Conservation (phyloP, 2,113 vertebrate genomes). For the Nymphicus hollandicus region DNA sequence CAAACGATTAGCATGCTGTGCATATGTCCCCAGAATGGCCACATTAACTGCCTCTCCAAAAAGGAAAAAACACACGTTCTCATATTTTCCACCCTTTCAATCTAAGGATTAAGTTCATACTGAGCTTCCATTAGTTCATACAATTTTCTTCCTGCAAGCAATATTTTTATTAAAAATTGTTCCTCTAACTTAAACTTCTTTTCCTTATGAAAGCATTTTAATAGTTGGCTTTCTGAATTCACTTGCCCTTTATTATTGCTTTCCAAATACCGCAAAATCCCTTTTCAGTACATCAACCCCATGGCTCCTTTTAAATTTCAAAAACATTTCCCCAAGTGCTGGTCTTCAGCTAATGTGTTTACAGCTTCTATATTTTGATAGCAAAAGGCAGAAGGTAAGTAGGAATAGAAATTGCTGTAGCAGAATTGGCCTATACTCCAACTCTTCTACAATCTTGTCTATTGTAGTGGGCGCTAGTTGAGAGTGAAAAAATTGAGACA, state of each 20-base stretch:
- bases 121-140: neutral
- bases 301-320: neutral
- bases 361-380: neutral
- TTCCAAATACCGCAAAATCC: neutral
- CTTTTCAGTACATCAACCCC: neutral
- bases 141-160: neutral
- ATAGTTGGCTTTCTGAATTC: neutral
- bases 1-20: neutral
- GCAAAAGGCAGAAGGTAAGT: neutral
- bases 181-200: neutral
- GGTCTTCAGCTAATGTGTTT: neutral
- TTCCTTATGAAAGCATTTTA: neutral
- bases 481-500: neutral
- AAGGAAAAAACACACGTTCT: neutral
- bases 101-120: neutral
- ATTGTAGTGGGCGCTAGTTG: neutral
- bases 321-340: neutral
- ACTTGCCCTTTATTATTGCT: neutral
- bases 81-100: neutral
- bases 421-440: neutral
- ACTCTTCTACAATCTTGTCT: neutral
- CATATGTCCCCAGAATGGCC: neutral
- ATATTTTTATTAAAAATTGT: constrained; percentile 2
- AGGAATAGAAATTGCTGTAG: neutral
- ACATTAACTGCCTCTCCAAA: neutral